Base-by-base conservation (phyloP, 1,140 invertebrate genomes). In the Mesaphorura yosii region DNA sequence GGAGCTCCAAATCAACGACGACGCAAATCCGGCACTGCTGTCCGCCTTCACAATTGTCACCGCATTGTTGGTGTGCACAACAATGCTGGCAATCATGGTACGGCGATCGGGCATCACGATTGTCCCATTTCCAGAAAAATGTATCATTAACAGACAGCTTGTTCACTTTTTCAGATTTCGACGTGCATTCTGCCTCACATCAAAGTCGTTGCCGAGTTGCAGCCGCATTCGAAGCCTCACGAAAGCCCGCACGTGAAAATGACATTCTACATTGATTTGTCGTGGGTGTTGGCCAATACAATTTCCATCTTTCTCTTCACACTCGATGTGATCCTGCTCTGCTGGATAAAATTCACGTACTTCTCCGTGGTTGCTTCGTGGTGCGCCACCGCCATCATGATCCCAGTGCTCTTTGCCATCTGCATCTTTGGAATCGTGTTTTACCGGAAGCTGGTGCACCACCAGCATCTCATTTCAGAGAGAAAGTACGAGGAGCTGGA, bases 1-100 rank as follows among this genome's bases (percentile, higher is more conserved):
- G 1, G 61, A 63, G 28, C 27, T 63, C 19, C 61, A 63, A 52
- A 63, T 63, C 19, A 63, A 63, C 23, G 61, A 63, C 19, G 61
- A 63, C 28, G 57, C 61, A 7, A 50, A 63, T 55, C 61, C 61
- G 12, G n/a, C 40, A 17, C 42, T 63, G 0, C 46, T 63, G 10
- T 45, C 61, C 0, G 57, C 55, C 15, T 63, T 63, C 45, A 59
- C 61, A 14, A 55, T 59, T 3, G 58, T 56, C 1, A 63, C 58
- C 0, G 55, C 61, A 4, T 37, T 63, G 2, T 41, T 63, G 3
- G 58, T 59, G 28, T 49, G 45, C n/a, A 63, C 61, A 15, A 59
- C 61, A 23, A 63, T 63, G 61, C 27, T 63, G 53, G 47, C 55
- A 14, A 55, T 60, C 5, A 56, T 60, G 58, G 55, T 59, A 23